A percentile compares a stretch with the other conserved stretches of the same genome.
These are phyloP conservation scores for Araneus ventricosus DNA, from an alignment of 1,140 invertebrate species.

Conservation along the genomic window DNA sequence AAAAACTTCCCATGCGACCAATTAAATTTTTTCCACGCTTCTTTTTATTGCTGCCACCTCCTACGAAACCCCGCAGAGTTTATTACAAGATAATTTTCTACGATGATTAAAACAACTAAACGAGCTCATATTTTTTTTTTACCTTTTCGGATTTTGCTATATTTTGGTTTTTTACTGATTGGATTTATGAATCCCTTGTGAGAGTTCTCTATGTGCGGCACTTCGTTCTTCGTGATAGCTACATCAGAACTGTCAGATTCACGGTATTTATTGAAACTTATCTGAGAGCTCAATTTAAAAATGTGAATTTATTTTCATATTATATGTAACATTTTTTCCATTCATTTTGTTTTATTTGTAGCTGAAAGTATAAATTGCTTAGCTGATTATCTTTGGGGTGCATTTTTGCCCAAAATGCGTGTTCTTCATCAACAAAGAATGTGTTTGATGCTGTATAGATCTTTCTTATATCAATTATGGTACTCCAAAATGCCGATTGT, in stretches of 20 bases:
- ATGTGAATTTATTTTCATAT: conserved; percentile 25
- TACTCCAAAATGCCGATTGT: too few species aligned
- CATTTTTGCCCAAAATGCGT: too few species aligned
- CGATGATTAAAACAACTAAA: conserved; percentile 39
- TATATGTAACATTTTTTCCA: neutral
- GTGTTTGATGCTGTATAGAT: too few species aligned
- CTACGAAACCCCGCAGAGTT: neutral
- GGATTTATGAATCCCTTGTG: conserved; percentile 10
- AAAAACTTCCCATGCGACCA: neutral
- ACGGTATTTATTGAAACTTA: conserved; percentile 31
- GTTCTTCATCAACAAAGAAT: too few species aligned
- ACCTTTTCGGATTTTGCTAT: neutral
- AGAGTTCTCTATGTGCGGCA: neutral
- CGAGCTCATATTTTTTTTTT: neutral
- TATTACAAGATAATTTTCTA: conserved; percentile 25
- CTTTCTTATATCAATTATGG: too few species aligned
- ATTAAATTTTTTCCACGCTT: conserved; percentile 21
- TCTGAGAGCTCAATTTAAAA: conserved; percentile 35
- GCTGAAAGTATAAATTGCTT: neutral
- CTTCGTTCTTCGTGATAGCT: neutral
- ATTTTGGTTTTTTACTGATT: conserved; percentile 27
- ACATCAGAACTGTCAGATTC: neutral
- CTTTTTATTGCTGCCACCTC: neutral
- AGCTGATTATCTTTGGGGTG: too few species aligned
- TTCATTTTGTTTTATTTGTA: neutral